Evolutionary conservation across 2,797 vertebrate genomes (phyloP).

Genomic region (Dicrostonyx torquatus): DNA sequence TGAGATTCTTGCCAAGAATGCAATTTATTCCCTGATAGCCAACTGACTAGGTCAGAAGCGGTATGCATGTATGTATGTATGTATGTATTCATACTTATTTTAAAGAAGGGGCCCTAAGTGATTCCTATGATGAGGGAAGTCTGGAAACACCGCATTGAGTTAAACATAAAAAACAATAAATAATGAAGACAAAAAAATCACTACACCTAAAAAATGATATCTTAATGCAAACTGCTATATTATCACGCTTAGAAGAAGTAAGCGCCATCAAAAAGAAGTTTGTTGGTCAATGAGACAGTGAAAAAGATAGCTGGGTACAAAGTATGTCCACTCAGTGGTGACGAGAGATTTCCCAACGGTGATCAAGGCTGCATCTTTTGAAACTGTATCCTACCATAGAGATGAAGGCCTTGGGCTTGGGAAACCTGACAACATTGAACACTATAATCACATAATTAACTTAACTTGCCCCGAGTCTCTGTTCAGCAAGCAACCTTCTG

Average conservation of each 20-base stretch:
- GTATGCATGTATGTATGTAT: background rate
- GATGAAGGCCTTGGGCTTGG: background rate
- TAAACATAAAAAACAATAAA: constrained; percentile 49
- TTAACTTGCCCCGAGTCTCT: constrained; percentile 31
- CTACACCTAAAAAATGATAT: background rate
- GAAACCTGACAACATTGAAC: constrained; percentile 24
- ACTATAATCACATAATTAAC: constrained; percentile 46
- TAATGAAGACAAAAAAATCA: constrained; percentile 50
- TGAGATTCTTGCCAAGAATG: background rate
- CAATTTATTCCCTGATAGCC: background rate
- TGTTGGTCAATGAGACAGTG: background rate
- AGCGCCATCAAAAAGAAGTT: background rate
- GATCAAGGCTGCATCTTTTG: constrained; percentile 43
- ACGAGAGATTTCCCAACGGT: background rate
- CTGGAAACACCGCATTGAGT: constrained; percentile 2
- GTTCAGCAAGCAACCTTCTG: constrained; percentile 54
- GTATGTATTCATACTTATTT: background rate
- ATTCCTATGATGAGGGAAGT: constrained; percentile 29
- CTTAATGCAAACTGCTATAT: constrained; percentile 43
- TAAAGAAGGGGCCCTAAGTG: background rate
- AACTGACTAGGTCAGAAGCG: constrained; percentile 15
- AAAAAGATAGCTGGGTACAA: constrained; percentile 25
- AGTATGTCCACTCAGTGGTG: background rate
- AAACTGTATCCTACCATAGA: background rate
- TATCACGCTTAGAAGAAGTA: constrained; percentile 55